Evolutionary conservation across 23 tunicate species (phyloP).

Genomic region (Diplosoma virens): DNA sequence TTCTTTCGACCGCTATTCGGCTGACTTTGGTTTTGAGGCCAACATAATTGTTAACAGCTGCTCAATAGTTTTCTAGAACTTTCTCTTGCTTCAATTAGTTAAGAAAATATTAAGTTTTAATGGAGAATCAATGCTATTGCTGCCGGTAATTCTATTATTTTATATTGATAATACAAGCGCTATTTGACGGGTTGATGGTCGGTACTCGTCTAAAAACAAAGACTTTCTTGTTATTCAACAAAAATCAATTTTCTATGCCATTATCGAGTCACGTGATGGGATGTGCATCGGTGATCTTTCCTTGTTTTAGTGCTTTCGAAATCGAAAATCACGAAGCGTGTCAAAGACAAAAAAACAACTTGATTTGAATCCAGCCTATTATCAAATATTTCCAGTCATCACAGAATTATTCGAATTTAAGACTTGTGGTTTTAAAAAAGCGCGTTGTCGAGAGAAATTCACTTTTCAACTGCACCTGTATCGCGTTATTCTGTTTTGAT

Average conservation of each 20-base stretch:
- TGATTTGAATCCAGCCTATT: neutral
- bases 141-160: neutral
- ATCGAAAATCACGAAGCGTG: neutral
- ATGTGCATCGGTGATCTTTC: neutral
- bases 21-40: too few species aligned
- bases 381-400: neutral
- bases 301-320: neutral
- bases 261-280: conserved; percentile 12
- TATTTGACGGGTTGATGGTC: neutral
- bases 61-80: too few species aligned
- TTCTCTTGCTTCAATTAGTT: too few species aligned
- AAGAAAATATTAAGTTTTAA: neutral
- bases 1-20: too few species aligned
- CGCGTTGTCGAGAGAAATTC: too few species aligned
- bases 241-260: conserved; percentile 15
- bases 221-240: neutral
- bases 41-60: too few species aligned
- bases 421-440: too few species aligned
- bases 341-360: neutral
- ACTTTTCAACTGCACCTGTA: too few species aligned
- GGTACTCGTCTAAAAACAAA: neutral
- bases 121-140: neutral
- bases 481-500: too few species aligned
- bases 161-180: neutral
- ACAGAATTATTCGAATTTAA: too few species aligned